phyloP scores from a whole-genome alignment of 2,113 vertebrate species.

The Rostratula benghalensis region DNA sequence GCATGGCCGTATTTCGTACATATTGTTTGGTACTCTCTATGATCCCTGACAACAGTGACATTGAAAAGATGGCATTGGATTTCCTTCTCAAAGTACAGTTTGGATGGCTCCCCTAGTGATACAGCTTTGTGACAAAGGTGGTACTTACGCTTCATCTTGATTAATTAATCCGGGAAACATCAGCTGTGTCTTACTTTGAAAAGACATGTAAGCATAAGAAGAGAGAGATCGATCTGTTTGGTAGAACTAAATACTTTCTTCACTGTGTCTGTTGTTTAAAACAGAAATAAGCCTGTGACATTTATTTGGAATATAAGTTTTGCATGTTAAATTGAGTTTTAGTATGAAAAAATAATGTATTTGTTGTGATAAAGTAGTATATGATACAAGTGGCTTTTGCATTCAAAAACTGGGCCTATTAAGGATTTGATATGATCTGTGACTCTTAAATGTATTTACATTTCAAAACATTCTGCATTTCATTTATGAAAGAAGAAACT shows the following conservation, averaged over 20 bases:
- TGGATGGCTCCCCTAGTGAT: not conserved
- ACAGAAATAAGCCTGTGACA: not conserved
- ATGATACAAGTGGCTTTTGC: not conserved
- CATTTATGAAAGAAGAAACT: not conserved
- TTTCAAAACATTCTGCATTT: not conserved
- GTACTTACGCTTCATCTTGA: not conserved
- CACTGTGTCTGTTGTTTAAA: not conserved
- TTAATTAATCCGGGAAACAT: not conserved
- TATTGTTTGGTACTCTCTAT: not conserved
- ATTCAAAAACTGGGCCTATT: not conserved
- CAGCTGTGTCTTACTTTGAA: not conserved
- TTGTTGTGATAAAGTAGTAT: not conserved
- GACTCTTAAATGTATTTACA: not conserved
- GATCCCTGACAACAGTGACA: not conserved
- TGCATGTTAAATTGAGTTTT: not conserved
- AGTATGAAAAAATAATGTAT: not conserved
- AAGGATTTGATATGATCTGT: not conserved
- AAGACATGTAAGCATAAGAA: not conserved
- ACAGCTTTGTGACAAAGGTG: not conserved
- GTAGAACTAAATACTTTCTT: not conserved
- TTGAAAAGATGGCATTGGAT: not conserved
- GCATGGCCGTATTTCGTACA: not conserved
- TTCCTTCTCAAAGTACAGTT: not conserved
- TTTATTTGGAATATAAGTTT: not conserved
- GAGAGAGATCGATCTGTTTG: not conserved